Percentiles rank a stretch among this genome's conserved stretches.
phyloP scores from a whole-genome alignment of 2,113 vertebrate genomes.

The Phoenicopterus ruber region DNA sequence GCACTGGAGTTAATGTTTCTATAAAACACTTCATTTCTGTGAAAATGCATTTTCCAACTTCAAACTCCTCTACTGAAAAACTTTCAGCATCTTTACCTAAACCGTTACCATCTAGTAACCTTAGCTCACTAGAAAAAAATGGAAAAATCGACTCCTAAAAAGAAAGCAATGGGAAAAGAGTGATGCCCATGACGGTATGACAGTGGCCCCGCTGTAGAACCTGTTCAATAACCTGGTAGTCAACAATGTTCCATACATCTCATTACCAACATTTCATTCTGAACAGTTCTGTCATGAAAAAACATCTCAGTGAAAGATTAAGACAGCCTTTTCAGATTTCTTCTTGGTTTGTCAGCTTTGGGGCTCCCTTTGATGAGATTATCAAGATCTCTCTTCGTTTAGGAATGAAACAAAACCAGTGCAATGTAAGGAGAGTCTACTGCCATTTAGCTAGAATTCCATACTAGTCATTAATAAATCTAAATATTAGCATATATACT shows the following conservation, averaged over 20 bases:
- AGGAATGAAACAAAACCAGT: constrained; percentile 1
- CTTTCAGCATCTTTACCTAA: not conserved
- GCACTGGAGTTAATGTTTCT: not conserved
- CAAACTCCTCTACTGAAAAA: not conserved
- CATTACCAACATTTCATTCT: not conserved
- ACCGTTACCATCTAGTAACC: not conserved
- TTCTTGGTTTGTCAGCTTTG: not conserved
- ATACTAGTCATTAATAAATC: not conserved
- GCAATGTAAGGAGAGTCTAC: not conserved
- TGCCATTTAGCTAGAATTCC: not conserved
- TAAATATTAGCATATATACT: not conserved
- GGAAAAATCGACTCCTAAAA: not conserved
- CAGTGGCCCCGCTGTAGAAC: not conserved
- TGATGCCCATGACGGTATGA: not conserved
- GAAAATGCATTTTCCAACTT: not conserved
- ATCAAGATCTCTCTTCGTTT: constrained; percentile 22
- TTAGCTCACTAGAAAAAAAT: not conserved
- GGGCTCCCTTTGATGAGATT: not conserved
- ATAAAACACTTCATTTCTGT: not conserved
- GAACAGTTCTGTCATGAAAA: not conserved
- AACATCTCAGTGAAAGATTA: not conserved
- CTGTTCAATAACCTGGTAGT: not conserved
- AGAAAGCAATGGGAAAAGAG: not conserved
- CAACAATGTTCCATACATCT: not conserved
- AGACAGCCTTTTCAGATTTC: not conserved